Evolutionary conservation across 2,888 invertebrate species (phyloP).

Genomic region (Schrankia costaestrigalis): DNA sequence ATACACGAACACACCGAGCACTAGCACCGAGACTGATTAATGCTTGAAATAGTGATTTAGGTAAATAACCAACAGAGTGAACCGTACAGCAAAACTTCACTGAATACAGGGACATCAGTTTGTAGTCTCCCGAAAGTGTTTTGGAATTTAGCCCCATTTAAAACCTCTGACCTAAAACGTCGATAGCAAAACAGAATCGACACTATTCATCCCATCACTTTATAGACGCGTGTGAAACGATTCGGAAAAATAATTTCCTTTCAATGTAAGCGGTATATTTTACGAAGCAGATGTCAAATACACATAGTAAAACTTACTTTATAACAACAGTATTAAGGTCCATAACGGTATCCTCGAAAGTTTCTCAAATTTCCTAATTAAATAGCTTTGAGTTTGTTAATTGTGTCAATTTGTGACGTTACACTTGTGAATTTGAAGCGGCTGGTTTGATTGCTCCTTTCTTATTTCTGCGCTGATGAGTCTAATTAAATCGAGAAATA

Average conservation of each 20-base stretch:
- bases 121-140: too few species aligned
- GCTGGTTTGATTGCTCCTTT: conserved; percentile 14
- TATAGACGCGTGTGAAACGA: conserved; percentile 33
- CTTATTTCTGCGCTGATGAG: conserved; percentile 18
- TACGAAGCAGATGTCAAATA: conserved; percentile 26
- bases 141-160: too few species aligned
- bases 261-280: conserved; percentile 29
- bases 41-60: too few species aligned
- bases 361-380: conserved; percentile 25
- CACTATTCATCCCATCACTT: conserved; percentile 22
- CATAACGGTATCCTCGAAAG: conserved; percentile 14
- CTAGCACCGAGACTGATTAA: too few species aligned
- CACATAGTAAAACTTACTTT: conserved; percentile 26
- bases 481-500: conserved; percentile 26
- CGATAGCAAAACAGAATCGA: conserved; percentile 1
- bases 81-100: too few species aligned
- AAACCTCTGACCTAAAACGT: too few species aligned
- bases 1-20: too few species aligned
- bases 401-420: conserved; percentile 30
- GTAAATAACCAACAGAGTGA: too few species aligned
- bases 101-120: too few species aligned
- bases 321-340: conserved; percentile 15
- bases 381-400: conserved; percentile 30
- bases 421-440: conserved; percentile 19
- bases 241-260: conserved; percentile 46